Conservation (phyloP, 2,888 invertebrate genomes). For the Oxystoma pomonae region DNA sequence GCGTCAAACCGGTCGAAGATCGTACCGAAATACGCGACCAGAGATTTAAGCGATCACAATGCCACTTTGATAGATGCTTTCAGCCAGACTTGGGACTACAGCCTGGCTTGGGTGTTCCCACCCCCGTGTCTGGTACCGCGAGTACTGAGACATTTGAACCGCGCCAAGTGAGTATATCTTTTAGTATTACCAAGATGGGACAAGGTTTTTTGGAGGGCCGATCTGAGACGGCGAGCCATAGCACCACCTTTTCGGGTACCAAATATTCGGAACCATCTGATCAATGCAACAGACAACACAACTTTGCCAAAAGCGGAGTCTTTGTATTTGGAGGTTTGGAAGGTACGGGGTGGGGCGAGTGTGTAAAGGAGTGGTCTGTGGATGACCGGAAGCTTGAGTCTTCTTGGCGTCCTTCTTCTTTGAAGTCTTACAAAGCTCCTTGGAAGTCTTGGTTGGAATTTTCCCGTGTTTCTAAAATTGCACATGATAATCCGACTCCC, state of each 20-base stretch:
- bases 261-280: not conserved
- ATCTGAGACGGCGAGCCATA: not conserved
- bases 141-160: constrained; percentile 28
- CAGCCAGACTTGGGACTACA: constrained; percentile 23
- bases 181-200: constrained; percentile 29
- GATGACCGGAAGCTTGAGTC: not conserved
- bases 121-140: constrained; percentile 32
- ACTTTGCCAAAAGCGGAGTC: constrained; percentile 25
- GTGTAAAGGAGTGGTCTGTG: not conserved
- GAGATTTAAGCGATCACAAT: constrained; percentile 13
- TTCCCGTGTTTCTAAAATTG: not conserved
- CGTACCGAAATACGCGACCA: constrained; percentile 22
- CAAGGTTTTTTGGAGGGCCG: constrained; percentile 32
- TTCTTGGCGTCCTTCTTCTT: not conserved
- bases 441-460: not conserved
- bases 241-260: not conserved
- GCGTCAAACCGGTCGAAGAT: constrained; percentile 22
- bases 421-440: not conserved
- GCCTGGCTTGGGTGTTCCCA: constrained; percentile 34
- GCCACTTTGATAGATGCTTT: constrained; percentile 24
- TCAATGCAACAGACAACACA: constrained; percentile 7
- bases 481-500: not conserved
- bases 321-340: constrained; percentile 11
- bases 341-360: not conserved
- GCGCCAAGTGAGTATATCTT: constrained; percentile 25